Percentiles rank a stretch among this genome's conserved stretches.
These are phyloP conservation scores for Tonatia bakeri DNA, from an alignment of 2,113 vertebrate species.

Conservation along the genomic window DNA sequence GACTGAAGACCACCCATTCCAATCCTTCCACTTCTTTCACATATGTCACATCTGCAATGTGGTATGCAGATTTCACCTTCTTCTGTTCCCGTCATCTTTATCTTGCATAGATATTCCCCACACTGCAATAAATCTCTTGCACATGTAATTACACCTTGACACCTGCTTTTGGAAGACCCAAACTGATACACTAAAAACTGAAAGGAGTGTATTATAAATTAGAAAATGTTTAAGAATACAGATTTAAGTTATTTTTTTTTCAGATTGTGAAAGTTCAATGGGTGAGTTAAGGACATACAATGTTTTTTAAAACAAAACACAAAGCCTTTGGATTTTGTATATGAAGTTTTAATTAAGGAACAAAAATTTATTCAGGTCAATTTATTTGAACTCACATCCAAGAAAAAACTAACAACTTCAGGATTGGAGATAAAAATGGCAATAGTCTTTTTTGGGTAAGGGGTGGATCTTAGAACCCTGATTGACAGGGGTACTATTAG, in stretches of 20 bases:
- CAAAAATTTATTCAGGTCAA: conserved; percentile 55
- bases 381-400: conserved; percentile 53
- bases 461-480: conserved; percentile 28
- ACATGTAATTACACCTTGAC: background rate
- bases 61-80: background rate
- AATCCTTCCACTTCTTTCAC: background rate
- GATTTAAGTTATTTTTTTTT: background rate
- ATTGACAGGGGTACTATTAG: background rate
- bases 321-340: conserved; percentile 47
- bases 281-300: background rate
- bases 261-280: background rate
- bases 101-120: background rate
- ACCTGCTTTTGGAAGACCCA: background rate
- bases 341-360: conserved; percentile 69
- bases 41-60: background rate
- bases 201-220: background rate
- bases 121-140: background rate
- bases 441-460: background rate
- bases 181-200: background rate
- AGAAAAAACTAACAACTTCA: conserved; percentile 45
- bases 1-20: background rate
- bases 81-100: background rate
- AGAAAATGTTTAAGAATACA: background rate
- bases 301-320: conserved; percentile 53
- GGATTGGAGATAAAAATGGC: conserved; percentile 49